Evolutionary conservation across 1,140 invertebrate genomes (phyloP).

Genomic region (Centruroides sculpturatus): DNA sequence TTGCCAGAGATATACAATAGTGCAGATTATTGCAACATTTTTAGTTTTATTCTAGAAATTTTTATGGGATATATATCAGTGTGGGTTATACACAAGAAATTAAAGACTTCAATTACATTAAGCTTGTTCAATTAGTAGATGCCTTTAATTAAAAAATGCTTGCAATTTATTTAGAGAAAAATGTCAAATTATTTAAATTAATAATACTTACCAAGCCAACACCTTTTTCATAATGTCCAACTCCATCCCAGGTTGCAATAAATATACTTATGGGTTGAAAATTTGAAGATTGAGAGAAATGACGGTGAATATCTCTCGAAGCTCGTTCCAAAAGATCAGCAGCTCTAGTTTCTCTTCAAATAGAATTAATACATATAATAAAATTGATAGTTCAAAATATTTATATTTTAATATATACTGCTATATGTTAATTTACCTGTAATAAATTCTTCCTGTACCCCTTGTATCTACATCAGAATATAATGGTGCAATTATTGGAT

Average conservation of each 20-base stretch:
- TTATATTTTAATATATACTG: not conserved
- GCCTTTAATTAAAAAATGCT: no score
- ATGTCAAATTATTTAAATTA: no score
- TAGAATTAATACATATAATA: no score
- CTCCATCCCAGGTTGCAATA: slow-evolving; percentile 58
- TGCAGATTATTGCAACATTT: no score
- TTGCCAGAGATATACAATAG: no score
- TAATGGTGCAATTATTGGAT: slow-evolving; percentile 75
- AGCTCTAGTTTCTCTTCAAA: slow-evolving; percentile 48
- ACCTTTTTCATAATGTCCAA: slow-evolving; percentile 43
- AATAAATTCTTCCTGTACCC: slow-evolving; percentile 55
- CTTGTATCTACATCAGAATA: slow-evolving; percentile 79
- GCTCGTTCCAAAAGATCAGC: slow-evolving; percentile 45
- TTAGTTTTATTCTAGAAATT: no score
- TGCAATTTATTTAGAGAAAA: no score
- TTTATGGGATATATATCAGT: no score
- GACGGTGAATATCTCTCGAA: slow-evolving; percentile 45
- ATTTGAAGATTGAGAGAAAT: slow-evolving; percentile 47
- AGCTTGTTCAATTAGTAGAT: no score
- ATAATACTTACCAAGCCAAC: not conserved
- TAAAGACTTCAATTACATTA: no score
- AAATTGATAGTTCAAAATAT: no score
- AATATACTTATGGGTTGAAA: slow-evolving; percentile 52
- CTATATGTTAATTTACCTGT: slow-evolving; percentile 35
- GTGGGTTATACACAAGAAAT: no score